A percentile compares a stretch with the other conserved stretches of the same genome.
These are phyloP conservation scores for Drosophila anomelani DNA, from an alignment of 2,888 invertebrate genomes.

Conservation along the genomic window DNA sequence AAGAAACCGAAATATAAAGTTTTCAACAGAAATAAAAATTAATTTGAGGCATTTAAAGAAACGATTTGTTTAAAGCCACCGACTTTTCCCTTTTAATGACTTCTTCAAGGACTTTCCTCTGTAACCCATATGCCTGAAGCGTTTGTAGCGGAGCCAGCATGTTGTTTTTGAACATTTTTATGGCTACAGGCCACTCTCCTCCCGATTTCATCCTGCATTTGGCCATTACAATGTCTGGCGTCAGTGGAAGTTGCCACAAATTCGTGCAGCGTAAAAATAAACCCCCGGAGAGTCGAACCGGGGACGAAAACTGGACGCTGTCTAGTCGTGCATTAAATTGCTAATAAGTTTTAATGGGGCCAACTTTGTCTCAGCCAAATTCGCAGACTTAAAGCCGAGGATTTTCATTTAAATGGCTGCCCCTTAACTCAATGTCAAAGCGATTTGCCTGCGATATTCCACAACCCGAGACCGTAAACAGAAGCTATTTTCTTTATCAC, in stretches of 20 bases:
- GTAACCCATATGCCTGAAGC: conserved; percentile 33
- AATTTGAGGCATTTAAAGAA: not conserved
- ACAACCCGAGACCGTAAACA: conserved; percentile 28
- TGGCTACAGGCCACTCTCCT: conserved; percentile 17
- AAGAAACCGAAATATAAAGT: not conserved
- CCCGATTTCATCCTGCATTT: conserved; percentile 8
- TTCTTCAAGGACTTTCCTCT: conserved; percentile 5
- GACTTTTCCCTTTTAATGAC: conserved; percentile 2
- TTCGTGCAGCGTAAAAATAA: conserved; percentile 30
- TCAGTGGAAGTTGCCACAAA: conserved; percentile 62
- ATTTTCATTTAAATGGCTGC: conserved; percentile 28
- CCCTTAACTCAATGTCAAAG: conserved; percentile 63
- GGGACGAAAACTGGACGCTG: conserved; percentile 37
- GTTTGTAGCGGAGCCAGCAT: conserved; percentile 51
- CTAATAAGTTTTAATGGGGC: conserved; percentile 76
- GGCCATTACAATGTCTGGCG: conserved; percentile 65
- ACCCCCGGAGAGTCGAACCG: conserved; percentile 4
- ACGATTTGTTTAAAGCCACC: conserved; percentile 4
- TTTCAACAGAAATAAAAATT: not conserved
- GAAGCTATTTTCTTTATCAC: conserved; percentile 39
- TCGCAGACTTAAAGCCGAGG: conserved; percentile 14
- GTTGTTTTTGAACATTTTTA: conserved; percentile 67
- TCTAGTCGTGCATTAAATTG: conserved; percentile 80
- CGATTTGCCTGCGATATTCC: conserved; percentile 47
- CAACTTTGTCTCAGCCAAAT: conserved; percentile 61